Base-by-base conservation (phyloP, 2,797 vertebrate species). In the Luscinia megarhynchos region DNA sequence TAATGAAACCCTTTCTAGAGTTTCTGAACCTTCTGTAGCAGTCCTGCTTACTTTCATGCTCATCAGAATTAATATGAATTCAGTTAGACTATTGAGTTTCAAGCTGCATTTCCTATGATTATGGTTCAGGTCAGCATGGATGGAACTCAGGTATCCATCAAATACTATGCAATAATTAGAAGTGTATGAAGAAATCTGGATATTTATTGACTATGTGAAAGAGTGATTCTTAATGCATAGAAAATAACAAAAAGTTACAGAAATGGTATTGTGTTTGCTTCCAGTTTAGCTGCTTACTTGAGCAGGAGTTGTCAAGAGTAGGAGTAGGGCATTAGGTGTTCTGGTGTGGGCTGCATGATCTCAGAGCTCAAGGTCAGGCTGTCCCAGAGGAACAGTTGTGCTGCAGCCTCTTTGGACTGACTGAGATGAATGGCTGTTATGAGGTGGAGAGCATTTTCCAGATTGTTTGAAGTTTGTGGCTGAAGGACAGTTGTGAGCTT, bases 11-110 rank as follows among this genome's bases (percentile, higher is more conserved):
- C 79, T 85, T 95, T 94, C 59, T 93, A 93, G 93, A 87, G 64
- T 94, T 97, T 93, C 78, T 90, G 92, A 91, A 93, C 64, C 69
- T 95, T 95, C 73, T 87, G 82, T 64, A 81, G 40, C 83, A 91
- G 82, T 89, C 58, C 84, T 91, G 73, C 53, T 86, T 95, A 55
- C 96, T 94, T 96, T 94, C 79, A 48, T 63, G 34, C 78, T 97
- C 84, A 87, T 83, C 38, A 64, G 61, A 89, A 93, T 92, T 89
- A 94, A 85, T 83, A 86, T 48, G 87, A 95, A 95, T 94, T 94
- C 62, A 90, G 36, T 68, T 63, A 72, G 86, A 89, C 72, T 91
- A 84, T 55, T 96, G 94, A 80, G 63, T 95, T 97, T 93, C 89
- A 83, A 95, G 97, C 84, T 66, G 24, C 34, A 54, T 64, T 94